Evolutionary conservation across 2,797 vertebrate genomes (phyloP).

Genomic region (Rhinophrynus dorsalis): DNA sequence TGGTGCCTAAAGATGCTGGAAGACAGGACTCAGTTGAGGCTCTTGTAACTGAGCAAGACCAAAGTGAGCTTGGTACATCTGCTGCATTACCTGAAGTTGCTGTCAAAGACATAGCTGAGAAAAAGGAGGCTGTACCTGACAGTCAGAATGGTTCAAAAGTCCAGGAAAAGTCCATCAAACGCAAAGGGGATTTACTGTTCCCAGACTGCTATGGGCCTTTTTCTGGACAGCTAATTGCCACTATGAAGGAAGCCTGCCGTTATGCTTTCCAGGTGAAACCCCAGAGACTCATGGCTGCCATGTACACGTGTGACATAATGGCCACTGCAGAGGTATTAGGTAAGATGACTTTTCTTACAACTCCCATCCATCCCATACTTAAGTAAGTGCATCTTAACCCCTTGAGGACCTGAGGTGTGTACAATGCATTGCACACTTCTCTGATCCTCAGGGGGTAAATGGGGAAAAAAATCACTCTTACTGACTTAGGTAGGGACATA

Average conservation of each 20-base stretch:
- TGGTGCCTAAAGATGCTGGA: constrained; percentile 37
- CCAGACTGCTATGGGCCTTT: constrained; percentile 87
- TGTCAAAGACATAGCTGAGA: neutral
- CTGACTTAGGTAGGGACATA: too few relatives aligned
- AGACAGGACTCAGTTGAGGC: constrained; percentile 54
- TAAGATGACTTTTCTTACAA: too few relatives aligned
- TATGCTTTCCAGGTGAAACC: constrained; percentile 86
- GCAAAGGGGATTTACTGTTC: constrained; percentile 56
- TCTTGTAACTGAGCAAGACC: constrained; percentile 8
- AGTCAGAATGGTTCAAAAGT: neutral
- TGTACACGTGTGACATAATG: constrained; percentile 97
- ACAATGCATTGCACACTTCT: too few relatives aligned
- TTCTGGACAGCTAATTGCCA: constrained; percentile 92
- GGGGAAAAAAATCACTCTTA: too few relatives aligned
- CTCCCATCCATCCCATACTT: too few relatives aligned
- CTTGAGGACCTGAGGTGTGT: too few relatives aligned
- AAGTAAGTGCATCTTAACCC: too few relatives aligned
- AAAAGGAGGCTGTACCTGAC: constrained; percentile 1
- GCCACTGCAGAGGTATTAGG: constrained; percentile 92
- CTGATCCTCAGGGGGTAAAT: too few relatives aligned
- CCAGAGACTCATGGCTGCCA: constrained; percentile 94
- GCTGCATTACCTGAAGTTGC: neutral
- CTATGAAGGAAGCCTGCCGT: constrained; percentile 92
- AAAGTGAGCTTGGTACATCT: neutral
- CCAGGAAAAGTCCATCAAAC: constrained; percentile 47